These are phyloP conservation scores for Seladonia tumulorum DNA, from an alignment of 2,888 invertebrate genomes.

Conservation along the genomic window DNA sequence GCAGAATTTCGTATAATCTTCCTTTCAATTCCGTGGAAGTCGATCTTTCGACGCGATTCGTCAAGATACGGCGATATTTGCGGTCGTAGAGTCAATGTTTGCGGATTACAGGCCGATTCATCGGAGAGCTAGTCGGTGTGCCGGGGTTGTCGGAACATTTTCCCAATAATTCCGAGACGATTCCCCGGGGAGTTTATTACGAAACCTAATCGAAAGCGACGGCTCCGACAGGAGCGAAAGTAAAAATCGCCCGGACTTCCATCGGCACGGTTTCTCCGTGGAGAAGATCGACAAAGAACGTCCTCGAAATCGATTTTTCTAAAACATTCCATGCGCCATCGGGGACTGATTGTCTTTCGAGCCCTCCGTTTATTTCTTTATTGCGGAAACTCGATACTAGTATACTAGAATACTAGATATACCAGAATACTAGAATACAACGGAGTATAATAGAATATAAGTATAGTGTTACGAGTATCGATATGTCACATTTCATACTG, in stretches of 20 bases:
- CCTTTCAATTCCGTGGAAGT: neutral
- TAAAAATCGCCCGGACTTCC: neutral
- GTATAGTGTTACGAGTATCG: too few relatives aligned
- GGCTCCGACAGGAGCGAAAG: neutral
- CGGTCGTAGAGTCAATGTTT: slow-evolving; percentile 6
- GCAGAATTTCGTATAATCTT: neutral
- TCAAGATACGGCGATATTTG: neutral
- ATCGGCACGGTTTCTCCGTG: neutral
- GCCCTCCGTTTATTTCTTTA: too few relatives aligned
- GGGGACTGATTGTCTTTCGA: too few relatives aligned
- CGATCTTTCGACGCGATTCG: neutral
- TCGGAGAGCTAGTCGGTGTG: neutral
- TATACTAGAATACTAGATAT: too few relatives aligned
- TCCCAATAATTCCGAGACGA: neutral
- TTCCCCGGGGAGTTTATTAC: neutral
- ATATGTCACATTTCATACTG: too few relatives aligned
- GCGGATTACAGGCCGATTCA: slow-evolving; percentile 2
- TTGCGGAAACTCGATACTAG: too few relatives aligned
- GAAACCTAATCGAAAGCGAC: neutral
- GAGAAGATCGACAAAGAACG: neutral
- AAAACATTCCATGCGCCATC: neutral
- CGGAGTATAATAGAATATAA: too few relatives aligned
- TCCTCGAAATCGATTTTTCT: neutral
- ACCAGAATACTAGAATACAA: too few relatives aligned
- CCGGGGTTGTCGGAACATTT: neutral